Evolutionary conservation across 2,888 invertebrate species (phyloP).

Genomic region (Yponomeuta cagnagella): DNA sequence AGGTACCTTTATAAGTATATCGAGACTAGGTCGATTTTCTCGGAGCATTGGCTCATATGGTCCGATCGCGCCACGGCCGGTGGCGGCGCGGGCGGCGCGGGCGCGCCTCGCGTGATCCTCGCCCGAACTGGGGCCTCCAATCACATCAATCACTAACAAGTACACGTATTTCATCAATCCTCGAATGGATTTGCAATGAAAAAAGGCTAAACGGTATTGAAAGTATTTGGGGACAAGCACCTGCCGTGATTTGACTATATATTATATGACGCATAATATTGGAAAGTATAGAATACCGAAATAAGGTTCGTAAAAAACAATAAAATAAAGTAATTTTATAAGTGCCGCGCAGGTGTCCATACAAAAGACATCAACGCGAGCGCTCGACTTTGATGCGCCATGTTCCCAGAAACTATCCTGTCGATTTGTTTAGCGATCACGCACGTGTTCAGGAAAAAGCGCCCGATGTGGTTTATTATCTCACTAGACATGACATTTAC

Average conservation of each 20-base stretch:
- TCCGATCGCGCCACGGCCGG: not conserved
- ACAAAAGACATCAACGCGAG: constrained; percentile 18
- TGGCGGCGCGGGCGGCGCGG: no score
- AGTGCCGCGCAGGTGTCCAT: not conserved
- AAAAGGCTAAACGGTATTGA: no score
- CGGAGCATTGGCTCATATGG: not conserved
- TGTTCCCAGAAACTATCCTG: not conserved
- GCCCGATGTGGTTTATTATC: not conserved
- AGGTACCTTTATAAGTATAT: not conserved
- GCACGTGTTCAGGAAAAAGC: not conserved
- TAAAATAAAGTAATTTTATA: not conserved
- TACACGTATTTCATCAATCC: not conserved
- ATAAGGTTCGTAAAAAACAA: not conserved
- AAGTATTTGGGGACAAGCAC: no score
- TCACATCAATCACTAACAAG: not conserved
- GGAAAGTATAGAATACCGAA: not conserved
- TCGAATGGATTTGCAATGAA: no score
- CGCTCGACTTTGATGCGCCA: not conserved
- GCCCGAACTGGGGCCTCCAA: not conserved
- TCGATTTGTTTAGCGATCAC: not conserved
- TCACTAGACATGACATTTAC: not conserved
- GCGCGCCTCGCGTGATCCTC: not conserved
- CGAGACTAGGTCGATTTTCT: not conserved
- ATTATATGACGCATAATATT: no score
- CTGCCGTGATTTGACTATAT: no score